Evolutionary conservation across 1,140 invertebrate species (phyloP), one percentile per base, ranked within the genome.

Genomic region (Drosophila aff.): DNA sequence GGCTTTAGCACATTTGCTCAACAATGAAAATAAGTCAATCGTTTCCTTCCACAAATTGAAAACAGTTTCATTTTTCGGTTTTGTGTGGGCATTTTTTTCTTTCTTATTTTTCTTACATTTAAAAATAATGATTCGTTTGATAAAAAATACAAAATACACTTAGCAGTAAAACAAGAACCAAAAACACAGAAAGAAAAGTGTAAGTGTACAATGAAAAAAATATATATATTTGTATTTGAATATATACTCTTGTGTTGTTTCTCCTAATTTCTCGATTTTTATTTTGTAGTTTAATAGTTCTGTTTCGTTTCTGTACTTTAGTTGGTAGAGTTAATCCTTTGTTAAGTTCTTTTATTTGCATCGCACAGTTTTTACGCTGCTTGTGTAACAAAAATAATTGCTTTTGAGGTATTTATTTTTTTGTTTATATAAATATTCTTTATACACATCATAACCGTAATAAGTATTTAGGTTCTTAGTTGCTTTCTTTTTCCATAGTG

Each of bases 321-420:
- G 79, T 81, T 76, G 49, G 57, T 79, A 74, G 52, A 53, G 61
- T 65, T 62, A 50, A 76, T 80, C 57, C 40, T 58, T 85, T 68
- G 43, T 76, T 68, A 73, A 67, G 73, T 82, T 69, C 55, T 83
- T 55, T 76, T 61, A 47, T 81, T 89, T 72, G 69, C 69, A 72
- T 73, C 69, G 50, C 73, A 67, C 71, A 58, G 31, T 66, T 68
- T 74, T 79, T 62, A 79, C n/a, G 63, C 78, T 82, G 66, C 26
- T 81, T 82, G 75, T 86, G 75, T 90, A 91, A 92, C 84, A 92
- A 92, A 92, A 92, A 92, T 92, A 92, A 92, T 92, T 92, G 90
- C 85, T 92, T 91, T 58, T 92, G 90, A 92, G 90, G 90, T 91
- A 91, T 91, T 91, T 91, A 63, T 69, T 91, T 75, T 65, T 91